These are phyloP conservation scores for Catharus bicknelli DNA, from an alignment of 2,113 vertebrate species.

Conservation along the genomic window DNA sequence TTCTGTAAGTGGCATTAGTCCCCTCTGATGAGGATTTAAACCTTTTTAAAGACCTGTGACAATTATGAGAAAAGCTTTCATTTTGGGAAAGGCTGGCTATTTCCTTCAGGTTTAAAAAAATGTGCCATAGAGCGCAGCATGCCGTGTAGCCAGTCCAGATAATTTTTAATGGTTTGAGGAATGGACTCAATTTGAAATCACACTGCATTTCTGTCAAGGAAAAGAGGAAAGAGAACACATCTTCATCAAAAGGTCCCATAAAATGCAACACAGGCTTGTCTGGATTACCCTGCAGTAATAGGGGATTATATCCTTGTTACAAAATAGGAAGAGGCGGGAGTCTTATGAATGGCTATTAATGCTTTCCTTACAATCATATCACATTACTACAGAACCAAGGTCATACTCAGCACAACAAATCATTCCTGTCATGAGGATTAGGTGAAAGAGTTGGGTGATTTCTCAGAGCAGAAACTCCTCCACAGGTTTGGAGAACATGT, in stretches of 20 bases:
- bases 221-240: not conserved
- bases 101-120: not conserved
- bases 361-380: not conserved
- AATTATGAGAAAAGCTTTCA: not conserved
- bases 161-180: not conserved
- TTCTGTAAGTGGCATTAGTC: not conserved
- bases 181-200: not conserved
- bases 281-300: not conserved
- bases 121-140: not conserved
- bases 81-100: not conserved
- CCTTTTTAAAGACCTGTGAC: not conserved
- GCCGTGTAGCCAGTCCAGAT: not conserved
- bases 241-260: not conserved
- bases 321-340: not conserved
- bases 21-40: not conserved
- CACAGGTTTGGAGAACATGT: not conserved
- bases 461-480: not conserved
- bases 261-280: not conserved
- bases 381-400: not conserved
- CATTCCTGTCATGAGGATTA: not conserved
- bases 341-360: not conserved
- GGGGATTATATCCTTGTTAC: not conserved
- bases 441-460: not conserved
- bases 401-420: not conserved
- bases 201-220: not conserved